Percentiles rank a stretch among this genome's conserved stretches.
Evolutionary conservation across 2,113 vertebrate genomes (phyloP).

Genomic region (Orthochromis indermauri): DNA sequence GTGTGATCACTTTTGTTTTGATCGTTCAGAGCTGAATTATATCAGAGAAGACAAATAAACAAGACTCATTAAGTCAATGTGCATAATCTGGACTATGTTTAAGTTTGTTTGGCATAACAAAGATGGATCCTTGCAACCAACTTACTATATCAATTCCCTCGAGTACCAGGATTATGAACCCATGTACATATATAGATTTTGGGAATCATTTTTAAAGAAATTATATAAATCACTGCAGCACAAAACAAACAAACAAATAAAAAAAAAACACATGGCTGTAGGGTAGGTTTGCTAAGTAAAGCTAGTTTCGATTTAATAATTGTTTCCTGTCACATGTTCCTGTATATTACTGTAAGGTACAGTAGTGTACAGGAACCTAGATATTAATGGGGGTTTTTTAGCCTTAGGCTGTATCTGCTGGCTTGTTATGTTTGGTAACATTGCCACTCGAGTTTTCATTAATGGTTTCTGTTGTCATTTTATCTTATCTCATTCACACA

Average conservation of each 20-base stretch:
- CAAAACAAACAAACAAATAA: not conserved
- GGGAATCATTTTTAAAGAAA: not conserved
- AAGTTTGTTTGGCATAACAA: not conserved
- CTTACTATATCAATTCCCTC: not conserved
- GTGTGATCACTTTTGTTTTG: not conserved
- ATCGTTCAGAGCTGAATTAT: not conserved
- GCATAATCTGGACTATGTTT: not conserved
- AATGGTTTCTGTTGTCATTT: not conserved
- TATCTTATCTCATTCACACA: not conserved
- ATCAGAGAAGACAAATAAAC: not conserved
- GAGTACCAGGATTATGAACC: not conserved
- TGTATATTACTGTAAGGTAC: not conserved
- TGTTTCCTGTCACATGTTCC: not conserved
- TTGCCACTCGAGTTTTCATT: not conserved
- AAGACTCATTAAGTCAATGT: not conserved
- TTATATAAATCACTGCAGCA: not conserved
- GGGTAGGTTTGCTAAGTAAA: not conserved
- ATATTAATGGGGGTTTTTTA: accelerated
- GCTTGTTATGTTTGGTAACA: not conserved
- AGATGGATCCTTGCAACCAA: not conserved
- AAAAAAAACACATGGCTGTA: accelerated
- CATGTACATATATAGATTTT: not conserved
- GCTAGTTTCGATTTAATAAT: not conserved
- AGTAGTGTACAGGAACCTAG: not conserved
- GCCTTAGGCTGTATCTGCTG: not conserved